Evolutionary conservation across 2,797 vertebrate species (phyloP), one percentile per base, ranked within the genome.

Genomic region (Eospalax fontanierii): DNA sequence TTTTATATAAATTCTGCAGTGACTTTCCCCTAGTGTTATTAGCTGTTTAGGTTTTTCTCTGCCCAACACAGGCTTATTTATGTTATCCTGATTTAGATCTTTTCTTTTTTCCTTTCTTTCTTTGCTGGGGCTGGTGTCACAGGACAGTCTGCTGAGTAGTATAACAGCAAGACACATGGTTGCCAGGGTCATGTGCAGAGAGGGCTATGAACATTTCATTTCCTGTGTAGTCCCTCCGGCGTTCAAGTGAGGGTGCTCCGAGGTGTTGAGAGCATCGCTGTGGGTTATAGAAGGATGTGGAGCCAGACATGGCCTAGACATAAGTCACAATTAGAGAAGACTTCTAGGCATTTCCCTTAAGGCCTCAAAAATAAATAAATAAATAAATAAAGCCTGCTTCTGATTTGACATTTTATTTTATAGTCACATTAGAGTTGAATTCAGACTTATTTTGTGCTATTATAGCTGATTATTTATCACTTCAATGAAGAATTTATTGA

Each of bases 401-500:
- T 54, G 75, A 81, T 66, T 57, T 63, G 75, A 90, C 91, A 89
- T 95, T 96, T 95, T 91, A 93, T 79, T 94, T 97, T 96, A 97
- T 40, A 68, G 59, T 89, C 84, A 85, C 63, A 80, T 94, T 96
- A 96, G 30, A 89, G 74, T 80, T 94, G 88, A 94, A 46, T 89
- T 93, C 84, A 94, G 90, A 88, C 87, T 87, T 95, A 94, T 54
- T 96, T 85, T 92, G 63, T 80, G 89, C 84, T 91, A 91, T 95
- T 91, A 93, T n/a, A 54, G 93, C 91, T 94, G 95, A 94, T 89
- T 90, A 91, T 84, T 97, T 95, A 90, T 89, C 89, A 92, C 79
- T 96, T 96, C 89, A 88, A 59, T 78, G 87, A 89, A 95, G 81
- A 96, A 96, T 76, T 65, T 95, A 96, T 33, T 93, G 92, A 97